phyloP scores from a whole-genome alignment of 2,888 invertebrate species.

The Hyalella azteca region DNA sequence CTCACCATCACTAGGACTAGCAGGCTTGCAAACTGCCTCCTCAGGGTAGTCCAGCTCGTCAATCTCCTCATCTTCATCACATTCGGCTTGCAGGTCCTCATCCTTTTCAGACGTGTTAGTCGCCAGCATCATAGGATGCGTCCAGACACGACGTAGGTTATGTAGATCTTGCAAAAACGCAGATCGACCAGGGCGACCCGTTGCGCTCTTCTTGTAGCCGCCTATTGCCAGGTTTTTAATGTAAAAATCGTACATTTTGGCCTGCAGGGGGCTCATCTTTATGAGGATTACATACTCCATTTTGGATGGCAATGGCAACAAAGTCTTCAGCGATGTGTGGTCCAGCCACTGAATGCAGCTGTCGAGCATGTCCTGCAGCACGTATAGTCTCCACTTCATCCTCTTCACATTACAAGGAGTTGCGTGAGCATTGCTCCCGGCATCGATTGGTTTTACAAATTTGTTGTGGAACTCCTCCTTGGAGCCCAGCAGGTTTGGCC shows the following conservation, averaged over 20 bases:
- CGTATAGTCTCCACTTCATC: conserved; percentile 95
- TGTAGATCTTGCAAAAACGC: conserved; percentile 70
- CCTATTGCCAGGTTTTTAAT: conserved; percentile 71
- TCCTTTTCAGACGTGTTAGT: too few relatives aligned
- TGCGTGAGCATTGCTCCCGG: conserved; percentile 95
- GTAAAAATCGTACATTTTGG: conserved; percentile 80
- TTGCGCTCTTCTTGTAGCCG: conserved; percentile 60
- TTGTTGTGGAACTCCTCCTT: conserved; percentile 92
- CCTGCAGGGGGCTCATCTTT: conserved; percentile 80
- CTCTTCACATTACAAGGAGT: conserved; percentile 86
- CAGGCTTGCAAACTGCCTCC: conserved; percentile 41
- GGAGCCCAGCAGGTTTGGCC: conserved; percentile 91
- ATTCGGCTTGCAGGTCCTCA: conserved; percentile 60
- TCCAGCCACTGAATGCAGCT: conserved; percentile 89
- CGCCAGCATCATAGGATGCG: conserved; percentile 68
- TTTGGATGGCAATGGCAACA: conserved; percentile 91
- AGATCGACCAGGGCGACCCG: too few relatives aligned
- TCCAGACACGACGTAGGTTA: conserved; percentile 67
- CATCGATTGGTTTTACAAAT: conserved; percentile 95
- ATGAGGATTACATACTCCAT: conserved; percentile 94
- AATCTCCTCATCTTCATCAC: conserved; percentile 57
- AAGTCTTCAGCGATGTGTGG: conserved; percentile 90
- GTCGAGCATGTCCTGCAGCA: conserved; percentile 90
- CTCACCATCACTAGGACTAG: conserved; percentile 36
- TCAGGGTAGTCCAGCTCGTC: conserved; percentile 58